These are phyloP conservation scores for Onychomys leucogaster DNA, from an alignment of 2,797 vertebrate genomes.

Conservation along the genomic window DNA sequence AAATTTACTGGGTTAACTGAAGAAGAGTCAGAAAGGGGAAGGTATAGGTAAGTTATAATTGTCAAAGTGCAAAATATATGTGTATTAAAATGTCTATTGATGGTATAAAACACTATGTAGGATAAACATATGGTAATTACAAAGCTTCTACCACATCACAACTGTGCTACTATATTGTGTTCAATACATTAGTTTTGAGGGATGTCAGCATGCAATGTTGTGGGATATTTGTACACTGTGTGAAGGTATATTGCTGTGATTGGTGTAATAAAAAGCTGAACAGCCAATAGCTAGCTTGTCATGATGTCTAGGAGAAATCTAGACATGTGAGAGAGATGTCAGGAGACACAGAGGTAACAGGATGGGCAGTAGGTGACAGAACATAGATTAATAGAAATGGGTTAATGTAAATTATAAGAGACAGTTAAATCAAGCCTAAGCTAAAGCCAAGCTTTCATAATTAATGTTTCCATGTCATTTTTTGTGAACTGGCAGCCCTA, in stretches of 20 bases:
- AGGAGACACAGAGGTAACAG: background rate
- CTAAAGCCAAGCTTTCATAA: no score
- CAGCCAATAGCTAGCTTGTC: background rate
- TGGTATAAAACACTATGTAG: background rate
- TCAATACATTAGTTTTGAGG: background rate
- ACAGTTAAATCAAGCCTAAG: background rate
- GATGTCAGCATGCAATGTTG: background rate
- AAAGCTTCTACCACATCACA: background rate
- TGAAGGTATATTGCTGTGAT: background rate
- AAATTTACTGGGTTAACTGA: background rate
- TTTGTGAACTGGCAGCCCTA: background rate
- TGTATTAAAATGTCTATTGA: background rate
- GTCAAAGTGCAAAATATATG: background rate
- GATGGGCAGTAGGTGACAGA: background rate
- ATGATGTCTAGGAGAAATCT: background rate
- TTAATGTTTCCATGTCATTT: background rate
- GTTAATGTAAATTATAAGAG: background rate
- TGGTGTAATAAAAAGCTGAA: background rate
- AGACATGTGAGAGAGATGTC: background rate
- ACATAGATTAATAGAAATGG: background rate
- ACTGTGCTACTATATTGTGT: background rate
- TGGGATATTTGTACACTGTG: background rate
- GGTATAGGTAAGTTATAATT: background rate
- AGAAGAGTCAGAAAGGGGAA: background rate
- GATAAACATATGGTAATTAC: background rate